Percentiles rank a stretch among this genome's conserved stretches.
Conservation (phyloP, 2,113 vertebrate species). For the Sinocyclocheilus grahami region DNA sequence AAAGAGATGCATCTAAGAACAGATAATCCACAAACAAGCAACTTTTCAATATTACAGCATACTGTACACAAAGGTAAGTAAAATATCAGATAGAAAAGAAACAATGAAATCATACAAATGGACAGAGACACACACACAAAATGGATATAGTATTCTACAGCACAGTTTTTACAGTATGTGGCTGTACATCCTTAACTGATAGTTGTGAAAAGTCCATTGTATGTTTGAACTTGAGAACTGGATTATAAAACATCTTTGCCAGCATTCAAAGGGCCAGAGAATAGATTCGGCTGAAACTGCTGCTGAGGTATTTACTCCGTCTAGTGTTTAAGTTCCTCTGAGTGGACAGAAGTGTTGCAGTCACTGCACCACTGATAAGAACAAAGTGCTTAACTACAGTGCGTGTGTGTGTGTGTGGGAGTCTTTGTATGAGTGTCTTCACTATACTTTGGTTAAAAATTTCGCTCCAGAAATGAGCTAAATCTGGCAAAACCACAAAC, state of each 20-base stretch:
- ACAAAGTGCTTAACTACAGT: slow-evolving; percentile 8
- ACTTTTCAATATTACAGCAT: not conserved
- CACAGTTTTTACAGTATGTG: too few relatives aligned
- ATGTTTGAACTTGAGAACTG: slow-evolving; percentile 16
- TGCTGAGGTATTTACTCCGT: slow-evolving; percentile 6
- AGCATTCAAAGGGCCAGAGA: slow-evolving; percentile 2
- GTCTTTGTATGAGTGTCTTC: not conserved
- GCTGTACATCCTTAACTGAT: not conserved
- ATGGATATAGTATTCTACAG: too few relatives aligned
- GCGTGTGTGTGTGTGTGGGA: not conserved
- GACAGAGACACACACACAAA: too few relatives aligned
- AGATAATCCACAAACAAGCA: not conserved
- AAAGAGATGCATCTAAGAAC: too few relatives aligned
- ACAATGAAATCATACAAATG: not conserved
- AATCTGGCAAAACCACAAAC: not conserved
- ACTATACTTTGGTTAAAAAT: not conserved
- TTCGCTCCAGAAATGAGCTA: not conserved
- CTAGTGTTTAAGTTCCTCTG: not conserved
- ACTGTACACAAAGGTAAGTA: not conserved
- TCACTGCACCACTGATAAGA: not conserved
- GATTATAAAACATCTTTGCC: slow-evolving; percentile 7
- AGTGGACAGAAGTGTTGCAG: slow-evolving; percentile 24
- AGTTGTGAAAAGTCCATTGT: not conserved
- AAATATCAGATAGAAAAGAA: not conserved
- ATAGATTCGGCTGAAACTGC: not conserved